Conservation (phyloP, 2,888 invertebrate species). For the Erebia aethiops region DNA sequence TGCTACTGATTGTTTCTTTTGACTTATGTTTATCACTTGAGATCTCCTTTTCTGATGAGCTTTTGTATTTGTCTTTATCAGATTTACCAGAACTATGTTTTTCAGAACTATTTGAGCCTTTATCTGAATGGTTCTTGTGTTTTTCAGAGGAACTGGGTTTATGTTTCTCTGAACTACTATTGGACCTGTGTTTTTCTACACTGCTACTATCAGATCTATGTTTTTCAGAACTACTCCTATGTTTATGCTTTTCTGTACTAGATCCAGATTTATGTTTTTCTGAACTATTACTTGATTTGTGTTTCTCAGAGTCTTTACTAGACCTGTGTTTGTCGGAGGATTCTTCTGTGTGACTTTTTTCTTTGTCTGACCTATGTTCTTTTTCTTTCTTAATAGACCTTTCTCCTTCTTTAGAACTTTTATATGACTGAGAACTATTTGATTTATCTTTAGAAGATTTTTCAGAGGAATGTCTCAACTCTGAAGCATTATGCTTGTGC, state of each 20-base stretch:
- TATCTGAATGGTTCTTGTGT: slow-evolving; percentile 52
- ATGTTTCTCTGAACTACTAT: slow-evolving; percentile 55
- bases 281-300: slow-evolving; percentile 45
- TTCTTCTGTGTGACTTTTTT: slow-evolving; percentile 35
- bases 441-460: slow-evolving; percentile 58
- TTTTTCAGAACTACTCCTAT: slow-evolving; percentile 53
- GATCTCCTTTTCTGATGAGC: slow-evolving; percentile 56
- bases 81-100: slow-evolving; percentile 50
- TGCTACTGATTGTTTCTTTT: slow-evolving; percentile 56
- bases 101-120: slow-evolving; percentile 52
- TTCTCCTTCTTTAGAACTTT: slow-evolving; percentile 39
- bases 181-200: slow-evolving; percentile 52
- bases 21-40: slow-evolving; percentile 57
- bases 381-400: slow-evolving; percentile 37
- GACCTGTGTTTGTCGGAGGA: slow-evolving; percentile 24
- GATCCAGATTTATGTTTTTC: slow-evolving; percentile 52
- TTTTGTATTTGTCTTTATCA: slow-evolving; percentile 55
- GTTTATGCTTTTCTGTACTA: slow-evolving; percentile 57
- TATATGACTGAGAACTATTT: slow-evolving; percentile 57
- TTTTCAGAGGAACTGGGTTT: slow-evolving; percentile 54
- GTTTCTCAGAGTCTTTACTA: slow-evolving; percentile 39
- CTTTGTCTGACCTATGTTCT: slow-evolving; percentile 38
- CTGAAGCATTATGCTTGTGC: slow-evolving; percentile 51
- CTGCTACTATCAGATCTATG: slow-evolving; percentile 53
- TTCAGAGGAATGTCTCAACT: slow-evolving; percentile 52